Conservation (phyloP, 2,113 vertebrate genomes). For the Pipra filicauda region DNA sequence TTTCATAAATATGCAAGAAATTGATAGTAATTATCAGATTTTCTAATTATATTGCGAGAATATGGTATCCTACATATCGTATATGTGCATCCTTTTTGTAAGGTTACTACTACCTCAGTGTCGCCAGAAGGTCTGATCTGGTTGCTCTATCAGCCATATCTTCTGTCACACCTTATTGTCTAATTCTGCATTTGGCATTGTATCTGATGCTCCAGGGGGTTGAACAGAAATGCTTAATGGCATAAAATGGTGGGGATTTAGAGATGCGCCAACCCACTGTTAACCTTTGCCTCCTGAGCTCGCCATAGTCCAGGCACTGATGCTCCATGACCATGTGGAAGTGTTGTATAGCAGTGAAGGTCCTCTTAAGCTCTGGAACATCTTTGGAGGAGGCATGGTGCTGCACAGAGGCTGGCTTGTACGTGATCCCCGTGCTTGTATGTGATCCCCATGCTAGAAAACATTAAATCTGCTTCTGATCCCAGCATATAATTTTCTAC, state of each 20-base stretch:
- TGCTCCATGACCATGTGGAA: background rate
- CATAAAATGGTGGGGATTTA: background rate
- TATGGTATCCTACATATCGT: background rate
- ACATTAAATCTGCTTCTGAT: background rate
- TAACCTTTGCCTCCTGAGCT: background rate
- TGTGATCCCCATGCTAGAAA: background rate
- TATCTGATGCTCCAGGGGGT: background rate
- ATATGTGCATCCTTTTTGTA: background rate
- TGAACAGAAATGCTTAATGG: background rate
- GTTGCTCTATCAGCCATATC: background rate
- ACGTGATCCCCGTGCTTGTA: fast-evolving
- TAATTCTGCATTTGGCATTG: background rate
- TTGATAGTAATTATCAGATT: background rate
- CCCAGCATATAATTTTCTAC: background rate
- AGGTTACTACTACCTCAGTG: background rate
- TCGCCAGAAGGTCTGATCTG: background rate
- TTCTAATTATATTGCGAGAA: background rate
- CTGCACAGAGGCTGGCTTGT: background rate
- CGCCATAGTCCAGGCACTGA: background rate
- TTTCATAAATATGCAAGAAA: background rate
- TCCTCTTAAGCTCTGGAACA: background rate
- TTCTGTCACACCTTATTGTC: background rate
- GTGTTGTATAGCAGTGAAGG: background rate
- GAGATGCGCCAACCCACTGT: background rate
- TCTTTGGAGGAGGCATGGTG: background rate